Evolutionary conservation across 2,888 invertebrate species (phyloP).

Genomic region (Branchellion lobata): DNA sequence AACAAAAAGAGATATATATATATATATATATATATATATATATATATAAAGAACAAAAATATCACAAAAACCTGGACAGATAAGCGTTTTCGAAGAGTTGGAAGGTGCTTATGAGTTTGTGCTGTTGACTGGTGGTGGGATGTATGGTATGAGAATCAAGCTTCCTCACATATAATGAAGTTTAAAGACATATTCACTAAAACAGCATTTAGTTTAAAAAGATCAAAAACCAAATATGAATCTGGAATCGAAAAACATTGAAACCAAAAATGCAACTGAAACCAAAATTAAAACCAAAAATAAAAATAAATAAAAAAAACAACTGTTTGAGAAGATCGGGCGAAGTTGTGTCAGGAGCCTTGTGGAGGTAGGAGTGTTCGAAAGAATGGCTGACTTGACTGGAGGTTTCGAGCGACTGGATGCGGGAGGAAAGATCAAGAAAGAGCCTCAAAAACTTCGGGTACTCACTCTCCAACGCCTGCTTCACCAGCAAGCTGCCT

Average conservation of each 20-base stretch:
- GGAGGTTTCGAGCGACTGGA: constrained; percentile 63
- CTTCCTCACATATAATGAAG: neutral
- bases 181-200: neutral
- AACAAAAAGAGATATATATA: no score
- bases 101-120: constrained; percentile 62
- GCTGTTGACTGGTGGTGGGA: constrained; percentile 63
- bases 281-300: no score
- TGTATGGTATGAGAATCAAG: neutral
- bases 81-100: constrained; percentile 81
- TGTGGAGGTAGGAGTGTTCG: no score
- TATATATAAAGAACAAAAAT: no score
- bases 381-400: neutral
- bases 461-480: constrained; percentile 82
- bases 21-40: no score
- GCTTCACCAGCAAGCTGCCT: constrained; percentile 68
- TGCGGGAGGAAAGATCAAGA: constrained; percentile 73
- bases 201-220: no score
- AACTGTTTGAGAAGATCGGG: no score
- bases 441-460: constrained; percentile 80
- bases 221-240: no score
- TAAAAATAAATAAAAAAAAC: no score
- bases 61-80: constrained; percentile 77
- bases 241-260: no score
- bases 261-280: no score
- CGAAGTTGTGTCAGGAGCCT: no score